These are phyloP conservation scores for Emmelina monodactyla DNA, from an alignment of 2,888 invertebrate species.

Conservation along the genomic window DNA sequence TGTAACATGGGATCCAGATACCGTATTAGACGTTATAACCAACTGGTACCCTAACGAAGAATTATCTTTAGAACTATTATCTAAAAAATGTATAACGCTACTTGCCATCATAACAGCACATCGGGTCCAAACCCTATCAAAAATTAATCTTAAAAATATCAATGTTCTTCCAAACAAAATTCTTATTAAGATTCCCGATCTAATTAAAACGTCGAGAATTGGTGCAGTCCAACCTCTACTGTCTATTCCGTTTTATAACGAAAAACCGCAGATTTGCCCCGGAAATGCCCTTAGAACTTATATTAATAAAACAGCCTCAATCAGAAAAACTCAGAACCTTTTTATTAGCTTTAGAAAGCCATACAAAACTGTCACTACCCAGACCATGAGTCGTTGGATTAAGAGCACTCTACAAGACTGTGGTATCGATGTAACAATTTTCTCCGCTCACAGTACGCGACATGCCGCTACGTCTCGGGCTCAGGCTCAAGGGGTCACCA, in stretches of 20 bases:
- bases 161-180: not conserved
- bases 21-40: slow-evolving; percentile 10
- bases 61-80: slow-evolving; percentile 1
- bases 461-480: too few species aligned
- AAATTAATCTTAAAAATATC: slow-evolving; percentile 15
- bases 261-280: slow-evolving; percentile 1
- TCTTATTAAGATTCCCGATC: slow-evolving; percentile 1
- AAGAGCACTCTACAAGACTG: slow-evolving; percentile 1
- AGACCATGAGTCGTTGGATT: slow-evolving; percentile 2
- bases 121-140: slow-evolving; percentile 15
- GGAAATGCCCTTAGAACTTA: not conserved
- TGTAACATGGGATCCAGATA: slow-evolving; percentile 19
- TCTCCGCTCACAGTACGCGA: too few species aligned
- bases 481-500: too few species aligned
- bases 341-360: slow-evolving; percentile 2
- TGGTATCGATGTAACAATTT: slow-evolving; percentile 14
- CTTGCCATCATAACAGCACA: slow-evolving; percentile 15
- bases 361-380: slow-evolving; percentile 1
- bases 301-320: slow-evolving; percentile 1
- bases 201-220: slow-evolving; percentile 3
- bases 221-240: not conserved
- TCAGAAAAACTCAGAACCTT: not conserved
- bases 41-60: slow-evolving; percentile 1
- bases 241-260: not conserved
- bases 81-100: slow-evolving; percentile 17